Base-by-base conservation (phyloP, 53 echinoderm and acorn worm genomes). In the Crossaster papposus region DNA sequence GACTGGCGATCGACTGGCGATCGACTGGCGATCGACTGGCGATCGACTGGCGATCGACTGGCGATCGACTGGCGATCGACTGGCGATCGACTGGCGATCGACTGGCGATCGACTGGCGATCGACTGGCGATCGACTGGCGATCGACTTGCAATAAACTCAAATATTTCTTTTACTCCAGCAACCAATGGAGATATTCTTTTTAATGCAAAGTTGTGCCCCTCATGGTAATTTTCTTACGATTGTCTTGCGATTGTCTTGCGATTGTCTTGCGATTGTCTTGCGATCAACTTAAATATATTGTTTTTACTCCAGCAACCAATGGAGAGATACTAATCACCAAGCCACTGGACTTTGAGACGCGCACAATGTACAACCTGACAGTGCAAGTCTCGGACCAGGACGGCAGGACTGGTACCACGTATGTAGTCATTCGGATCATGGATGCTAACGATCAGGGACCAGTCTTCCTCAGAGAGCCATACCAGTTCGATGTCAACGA, bases 401-500 rank as follows among this genome's bases (percentile, higher is more conserved):
- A 89, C 37, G 91, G 94, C 3, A 54, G 83, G 50, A 79, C 73
- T 11, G 86, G 91, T 28, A 89, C 89, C 52, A 93, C 96, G 15
- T 81, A 92, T 20, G 89, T 96, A 1, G 90, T 88, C 70, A 86
- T 96, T 2, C 36, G 79, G 15, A 81, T 96, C 32, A 89, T 80
- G 3, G 96, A 96, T 64, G 93, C 93, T 22, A 96, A 94, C 55
- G 94, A 94, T 85, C 86, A 92, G 33, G 91, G 90, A n/a, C 96
- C 94, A 0, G 78, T 78, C 5, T 96, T 96, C 15, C 54, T 88
- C 30, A 83, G 72, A 10, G 89, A 92, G 65, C 91, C 80, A 11
- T 96, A 96, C 78, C 64, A 79, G 7, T 93, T 96, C 79, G 30
- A 90, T 36, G 89, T 96, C 62, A 36, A 51, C 32, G 96, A 96